Evolutionary conservation across 2,888 invertebrate species (phyloP).

Genomic region (Scaptomyza caliginosa): DNA sequence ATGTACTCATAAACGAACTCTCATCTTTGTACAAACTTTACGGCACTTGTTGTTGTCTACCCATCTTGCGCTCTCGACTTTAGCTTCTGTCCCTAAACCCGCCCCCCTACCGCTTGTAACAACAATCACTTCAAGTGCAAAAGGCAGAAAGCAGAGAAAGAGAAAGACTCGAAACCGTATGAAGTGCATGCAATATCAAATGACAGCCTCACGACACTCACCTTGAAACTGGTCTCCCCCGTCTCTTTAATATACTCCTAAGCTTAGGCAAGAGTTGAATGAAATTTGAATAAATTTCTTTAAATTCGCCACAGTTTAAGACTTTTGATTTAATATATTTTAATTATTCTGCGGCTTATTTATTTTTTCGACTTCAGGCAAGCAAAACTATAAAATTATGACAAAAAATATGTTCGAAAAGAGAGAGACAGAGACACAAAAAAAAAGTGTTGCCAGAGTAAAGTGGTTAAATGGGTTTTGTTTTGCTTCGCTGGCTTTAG

Average conservation of each 20-base stretch:
- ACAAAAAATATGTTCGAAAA: constrained; percentile 2
- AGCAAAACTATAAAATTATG: neutral
- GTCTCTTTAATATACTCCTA: no score
- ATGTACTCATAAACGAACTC: constrained; percentile 4
- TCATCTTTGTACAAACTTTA: constrained; percentile 25
- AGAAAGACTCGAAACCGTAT: constrained; percentile 17
- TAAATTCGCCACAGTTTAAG: constrained; percentile 31
- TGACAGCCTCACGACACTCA: constrained; percentile 26
- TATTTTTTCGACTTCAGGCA: constrained; percentile 25
- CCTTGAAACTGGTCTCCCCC: neutral
- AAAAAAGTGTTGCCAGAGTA: constrained; percentile 3
- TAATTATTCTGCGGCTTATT: constrained; percentile 25
- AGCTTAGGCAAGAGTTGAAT: constrained; percentile 12
- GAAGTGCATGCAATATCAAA: constrained; percentile 42
- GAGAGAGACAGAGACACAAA: neutral
- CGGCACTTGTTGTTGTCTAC: constrained; percentile 17
- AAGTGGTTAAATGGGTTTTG: constrained; percentile 35
- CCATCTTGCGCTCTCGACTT: constrained; percentile 9
- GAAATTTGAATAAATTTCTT: constrained; percentile 12
- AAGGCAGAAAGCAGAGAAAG: constrained; percentile 6
- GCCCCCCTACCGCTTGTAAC: neutral
- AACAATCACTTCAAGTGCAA: constrained; percentile 33
- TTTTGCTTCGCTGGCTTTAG: constrained; percentile 10
- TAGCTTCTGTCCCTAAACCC: neutral
- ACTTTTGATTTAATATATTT: constrained; percentile 22